Percentiles rank a stretch among this genome's conserved stretches.
These are phyloP conservation scores for Leptinotarsa haldemani DNA, from an alignment of 2,888 invertebrate species.

Conservation along the genomic window DNA sequence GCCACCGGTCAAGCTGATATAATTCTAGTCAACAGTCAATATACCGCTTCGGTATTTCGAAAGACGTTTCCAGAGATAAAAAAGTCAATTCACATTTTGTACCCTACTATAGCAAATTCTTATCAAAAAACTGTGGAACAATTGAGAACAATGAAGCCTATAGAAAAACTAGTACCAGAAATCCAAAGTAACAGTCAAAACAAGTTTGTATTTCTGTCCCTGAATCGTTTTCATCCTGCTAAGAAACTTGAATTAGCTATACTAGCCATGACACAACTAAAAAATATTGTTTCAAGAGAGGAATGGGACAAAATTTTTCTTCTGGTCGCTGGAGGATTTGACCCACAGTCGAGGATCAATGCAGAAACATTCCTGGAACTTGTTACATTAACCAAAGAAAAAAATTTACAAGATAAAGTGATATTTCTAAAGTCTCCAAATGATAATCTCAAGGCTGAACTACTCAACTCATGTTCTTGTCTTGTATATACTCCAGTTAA, in stretches of 20 bases:
- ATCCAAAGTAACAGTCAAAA: constrained; percentile 66
- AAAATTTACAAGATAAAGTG: constrained; percentile 78
- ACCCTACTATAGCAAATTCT: constrained; percentile 87
- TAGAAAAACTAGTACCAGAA: constrained; percentile 68
- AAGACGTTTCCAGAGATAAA: constrained; percentile 83
- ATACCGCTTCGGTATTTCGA: constrained; percentile 90
- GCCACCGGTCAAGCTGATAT: constrained; percentile 90
- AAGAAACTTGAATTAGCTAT: constrained; percentile 93
- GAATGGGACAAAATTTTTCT: constrained; percentile 81
- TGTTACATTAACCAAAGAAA: constrained; percentile 71
- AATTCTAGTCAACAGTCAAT: constrained; percentile 95
- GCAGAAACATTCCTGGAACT: constrained; percentile 86
- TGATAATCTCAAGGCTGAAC: constrained; percentile 84
- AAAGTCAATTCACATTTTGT: constrained; percentile 80
- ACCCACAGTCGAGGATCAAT: constrained; percentile 88
- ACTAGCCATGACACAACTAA: constrained; percentile 78
- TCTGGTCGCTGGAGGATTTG: constrained; percentile 97
- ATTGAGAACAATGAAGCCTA: constrained; percentile 65
- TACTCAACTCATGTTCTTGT: constrained; percentile 80
- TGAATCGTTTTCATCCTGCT: constrained; percentile 97
- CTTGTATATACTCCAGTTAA: constrained; percentile 95
- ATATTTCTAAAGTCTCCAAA: constrained; percentile 89
- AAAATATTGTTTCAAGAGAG: constrained; percentile 67
- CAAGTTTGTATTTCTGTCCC: constrained; percentile 84
- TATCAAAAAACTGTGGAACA: constrained; percentile 58